phyloP scores from a whole-genome alignment of 2,113 vertebrate species.

The Oryzias curvinotus region DNA sequence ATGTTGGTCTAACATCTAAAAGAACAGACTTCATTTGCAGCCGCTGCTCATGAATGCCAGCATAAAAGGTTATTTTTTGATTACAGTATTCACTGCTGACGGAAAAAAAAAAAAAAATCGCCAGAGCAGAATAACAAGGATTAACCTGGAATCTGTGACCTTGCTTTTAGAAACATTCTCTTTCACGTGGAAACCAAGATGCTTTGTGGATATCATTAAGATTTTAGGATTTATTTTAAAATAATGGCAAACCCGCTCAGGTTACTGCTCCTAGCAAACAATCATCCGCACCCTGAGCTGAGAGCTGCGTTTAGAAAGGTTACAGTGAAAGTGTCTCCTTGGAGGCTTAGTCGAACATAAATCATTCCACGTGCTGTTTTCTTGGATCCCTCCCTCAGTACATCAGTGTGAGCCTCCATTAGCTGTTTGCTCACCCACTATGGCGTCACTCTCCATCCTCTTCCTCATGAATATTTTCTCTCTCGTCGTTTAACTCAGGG shows the following conservation, averaged over 20 bases:
- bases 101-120: background rate
- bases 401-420: slow-evolving; percentile 31
- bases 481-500: slow-evolving; percentile 57
- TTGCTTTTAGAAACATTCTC: background rate
- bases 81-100: background rate
- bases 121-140: background rate
- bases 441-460: slow-evolving; percentile 31
- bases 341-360: slow-evolving; percentile 30
- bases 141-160: background rate
- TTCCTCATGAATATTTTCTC: slow-evolving; percentile 7
- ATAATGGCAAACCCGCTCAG: background rate
- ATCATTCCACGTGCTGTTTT: slow-evolving; percentile 29
- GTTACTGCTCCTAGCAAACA: slow-evolving; percentile 1
- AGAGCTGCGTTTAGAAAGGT: slow-evolving; percentile 28
- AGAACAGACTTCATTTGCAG: background rate
- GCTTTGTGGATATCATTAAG: background rate
- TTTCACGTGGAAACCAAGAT: background rate
- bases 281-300: background rate
- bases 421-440: slow-evolving; percentile 30
- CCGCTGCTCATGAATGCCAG: background rate
- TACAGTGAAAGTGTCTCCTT: slow-evolving; percentile 27
- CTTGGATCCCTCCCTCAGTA: slow-evolving; percentile 33
- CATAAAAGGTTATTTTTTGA: background rate
- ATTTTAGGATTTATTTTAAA: background rate
- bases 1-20: background rate